Base-by-base conservation (phyloP, 2,888 invertebrate species). In the Agriopis marginaria region DNA sequence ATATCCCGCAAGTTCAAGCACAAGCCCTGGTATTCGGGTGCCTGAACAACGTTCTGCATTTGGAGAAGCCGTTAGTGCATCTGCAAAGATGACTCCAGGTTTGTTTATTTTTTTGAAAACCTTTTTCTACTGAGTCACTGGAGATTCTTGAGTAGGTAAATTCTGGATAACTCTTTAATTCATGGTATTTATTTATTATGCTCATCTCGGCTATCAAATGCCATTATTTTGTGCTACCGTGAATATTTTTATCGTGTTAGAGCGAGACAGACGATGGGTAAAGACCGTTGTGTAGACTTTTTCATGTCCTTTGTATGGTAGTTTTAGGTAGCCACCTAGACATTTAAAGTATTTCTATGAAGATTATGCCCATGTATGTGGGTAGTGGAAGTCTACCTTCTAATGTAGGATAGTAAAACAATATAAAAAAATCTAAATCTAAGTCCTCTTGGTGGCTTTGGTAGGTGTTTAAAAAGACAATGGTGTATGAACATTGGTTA, bases 51-150 rank as follows among this genome's bases (percentile, higher is more conserved):
- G 93, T 91, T 98, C 98, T 76, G 95, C 96, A 71, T 98, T 99
- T 91, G 96, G 97, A 81, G 98, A 98, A 84, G 96, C 97, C 79
- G 95, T 97, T 86, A 96, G 96, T 86, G 95, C 95, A 87, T 88
- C 92, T 88, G 91, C 88, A 75, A 98, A 98, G 95, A 95, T 98
- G 91, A 98, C 98, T 85, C 97, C 98, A 95, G 98, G 98, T 98
- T 96, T 95, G 95, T 95, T 91, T 90, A 90, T 90, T 86, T 83
- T 81, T 79, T 72, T 73, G 14, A n/a, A 47, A 60, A 12, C n/a
- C 32, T 45, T 7, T 10, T 60, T 44, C 45, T 12, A 17, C 39
- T 14, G 40, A 53, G 7, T 58, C 23, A 32, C 39, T 45, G 40
- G 32, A 55, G 11, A 12, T 17, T 23, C n/a, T n/a, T n/a, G 47